Percentiles rank a stretch among this genome's conserved stretches.
Evolutionary conservation across 2,797 vertebrate genomes (phyloP).

Genomic region (Uromys caudimaculatus): DNA sequence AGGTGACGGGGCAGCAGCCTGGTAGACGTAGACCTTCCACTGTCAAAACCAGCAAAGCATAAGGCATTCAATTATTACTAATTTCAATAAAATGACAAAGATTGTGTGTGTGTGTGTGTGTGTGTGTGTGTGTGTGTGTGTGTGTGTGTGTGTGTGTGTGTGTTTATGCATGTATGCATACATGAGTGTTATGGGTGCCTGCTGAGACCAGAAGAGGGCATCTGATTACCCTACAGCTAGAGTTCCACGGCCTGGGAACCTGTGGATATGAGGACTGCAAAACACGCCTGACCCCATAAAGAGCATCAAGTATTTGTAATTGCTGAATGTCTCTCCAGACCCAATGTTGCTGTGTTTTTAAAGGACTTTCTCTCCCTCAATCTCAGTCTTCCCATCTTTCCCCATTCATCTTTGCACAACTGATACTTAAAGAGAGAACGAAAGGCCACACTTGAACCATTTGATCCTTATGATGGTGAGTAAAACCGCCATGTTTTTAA

Average conservation of each 20-base stretch:
- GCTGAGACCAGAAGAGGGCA: neutral
- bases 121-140: neutral
- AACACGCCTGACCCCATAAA: neutral
- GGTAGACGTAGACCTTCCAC: neutral
- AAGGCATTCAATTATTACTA: neutral
- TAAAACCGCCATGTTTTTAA: neutral
- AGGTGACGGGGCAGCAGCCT: neutral
- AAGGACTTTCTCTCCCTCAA: neutral
- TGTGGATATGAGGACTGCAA: neutral
- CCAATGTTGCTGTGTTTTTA: neutral
- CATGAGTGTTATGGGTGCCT: neutral
- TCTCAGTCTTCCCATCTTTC: neutral
- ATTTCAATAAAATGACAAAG: slow-evolving; percentile 32
- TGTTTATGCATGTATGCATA: neutral
- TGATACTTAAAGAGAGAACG: neutral
- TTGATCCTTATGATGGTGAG: neutral
- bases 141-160: neutral
- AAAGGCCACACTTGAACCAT: neutral
- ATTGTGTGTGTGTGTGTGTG: too few relatives aligned
- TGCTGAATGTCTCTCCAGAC: neutral
- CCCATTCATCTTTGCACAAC: neutral
- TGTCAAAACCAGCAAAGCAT: slow-evolving; percentile 37
- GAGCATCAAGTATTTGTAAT: too few relatives aligned
- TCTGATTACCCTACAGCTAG: neutral
- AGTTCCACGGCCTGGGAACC: neutral